Base-by-base conservation (phyloP, 2,888 invertebrate species). In the Artemia sinica region DNA sequence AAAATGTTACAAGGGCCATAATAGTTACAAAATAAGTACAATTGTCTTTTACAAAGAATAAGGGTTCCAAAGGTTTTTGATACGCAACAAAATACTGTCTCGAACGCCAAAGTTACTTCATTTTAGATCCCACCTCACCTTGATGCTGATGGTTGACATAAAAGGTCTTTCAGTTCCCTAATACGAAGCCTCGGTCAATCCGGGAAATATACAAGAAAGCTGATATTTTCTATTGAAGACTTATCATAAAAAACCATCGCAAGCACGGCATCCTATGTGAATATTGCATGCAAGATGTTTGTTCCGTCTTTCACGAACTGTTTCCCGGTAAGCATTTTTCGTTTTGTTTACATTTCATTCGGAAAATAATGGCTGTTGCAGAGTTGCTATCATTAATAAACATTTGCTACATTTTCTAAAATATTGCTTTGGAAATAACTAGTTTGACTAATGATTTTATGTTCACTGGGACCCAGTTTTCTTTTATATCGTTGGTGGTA, bases 81-180 rank as follows among this genome's bases (percentile, higher is more conserved):
- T 18, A 13, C 41, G 10, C 63, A 58, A 58, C n/a, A 11, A n/a
- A 41, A 2, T 13, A n/a, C 13, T 0, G 9, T 10, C 8, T 28
- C 49, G 13, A 50, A 70, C 68, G 49, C 50, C 66, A 18, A 65
- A 66, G 14, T 49, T 50, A 49, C 52, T 67, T 63, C 67, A 70
- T 50, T 69, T 13, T 72, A 89, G 89, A 77, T 89, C 88, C n/a
- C n/a, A 76, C 88, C 88, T 76, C 92, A 94, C 81, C 89, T 91
- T 0, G 88, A 89, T 77, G 88, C 90, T 0, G 96, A 96, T 78
- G 92, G 95, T 80, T 95, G 96, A 0, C 95, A 95, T 79, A 96
- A 96, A 77, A 95, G 96, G 95, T 94, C 94, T 0, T 80, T 96
- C 66, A 92, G 93, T n/a, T 95, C 94, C 0, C 79, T 95, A 51